phyloP scores from a whole-genome alignment of 2,113 vertebrate species.

The Ictalurus punctatus region DNA sequence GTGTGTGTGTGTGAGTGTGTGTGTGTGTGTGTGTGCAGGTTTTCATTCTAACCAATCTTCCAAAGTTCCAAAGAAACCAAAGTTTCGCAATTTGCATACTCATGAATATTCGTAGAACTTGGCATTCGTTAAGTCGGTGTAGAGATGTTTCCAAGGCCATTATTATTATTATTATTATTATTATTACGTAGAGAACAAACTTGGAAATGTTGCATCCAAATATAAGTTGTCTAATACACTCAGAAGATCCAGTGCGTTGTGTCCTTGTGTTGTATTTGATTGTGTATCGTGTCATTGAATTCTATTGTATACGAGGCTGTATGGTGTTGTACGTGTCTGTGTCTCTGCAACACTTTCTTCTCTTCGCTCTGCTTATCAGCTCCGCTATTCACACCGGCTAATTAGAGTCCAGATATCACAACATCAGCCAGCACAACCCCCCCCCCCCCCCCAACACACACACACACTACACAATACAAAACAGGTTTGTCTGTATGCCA shows the following conservation, averaged over 20 bases:
- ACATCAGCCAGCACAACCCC: not conserved
- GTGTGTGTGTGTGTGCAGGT: too few relatives aligned
- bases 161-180: not conserved
- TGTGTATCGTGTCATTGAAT: not conserved
- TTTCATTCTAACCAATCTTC: too few relatives aligned
- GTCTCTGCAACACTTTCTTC: not conserved
- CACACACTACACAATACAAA: too few relatives aligned
- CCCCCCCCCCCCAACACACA: not conserved
- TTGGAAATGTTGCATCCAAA: not conserved
- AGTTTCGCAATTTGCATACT: not conserved
- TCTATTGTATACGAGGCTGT: not conserved
- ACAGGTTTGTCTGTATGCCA: not conserved
- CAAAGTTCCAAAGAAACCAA: too few relatives aligned
- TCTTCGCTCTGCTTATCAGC: not conserved
- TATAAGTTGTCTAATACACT: not conserved
- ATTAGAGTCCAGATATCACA: not conserved
- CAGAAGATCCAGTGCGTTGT: not conserved
- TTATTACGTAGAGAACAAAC: too few relatives aligned
- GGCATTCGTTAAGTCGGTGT: not conserved
- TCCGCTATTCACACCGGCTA: not conserved
- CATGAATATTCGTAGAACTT: not conserved
- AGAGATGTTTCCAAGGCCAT: not conserved
- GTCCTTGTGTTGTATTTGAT: not conserved
- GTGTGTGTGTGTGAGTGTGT: too few relatives aligned
- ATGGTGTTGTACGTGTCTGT: not conserved